Conservation (phyloP, 2,888 invertebrate species). For the Flexamia atlantica region DNA sequence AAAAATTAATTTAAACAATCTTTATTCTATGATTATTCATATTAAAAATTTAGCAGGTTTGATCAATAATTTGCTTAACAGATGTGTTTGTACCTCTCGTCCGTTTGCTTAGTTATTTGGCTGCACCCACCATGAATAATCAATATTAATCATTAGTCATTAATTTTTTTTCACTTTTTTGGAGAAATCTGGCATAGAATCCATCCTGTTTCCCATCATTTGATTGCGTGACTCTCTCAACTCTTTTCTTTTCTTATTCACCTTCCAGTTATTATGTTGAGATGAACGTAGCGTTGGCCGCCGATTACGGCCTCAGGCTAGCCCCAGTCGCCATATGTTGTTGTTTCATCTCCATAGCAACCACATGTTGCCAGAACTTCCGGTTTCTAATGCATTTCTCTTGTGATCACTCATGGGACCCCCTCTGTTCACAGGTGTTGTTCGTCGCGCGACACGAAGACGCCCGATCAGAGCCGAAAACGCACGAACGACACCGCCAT, state of each 20-base stretch:
- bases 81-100: too few species aligned
- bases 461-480: constrained; percentile 29
- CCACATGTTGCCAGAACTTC: constrained; percentile 57
- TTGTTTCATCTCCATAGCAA: constrained; percentile 51
- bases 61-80: too few species aligned
- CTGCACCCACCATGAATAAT: too few species aligned
- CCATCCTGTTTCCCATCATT: neutral
- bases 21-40: too few species aligned
- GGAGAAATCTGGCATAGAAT: too few species aligned
- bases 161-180: too few species aligned
- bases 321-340: constrained; percentile 52
- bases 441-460: constrained; percentile 27
- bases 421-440: constrained; percentile 46
- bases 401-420: constrained; percentile 49
- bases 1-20: too few species aligned
- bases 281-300: constrained; percentile 4
- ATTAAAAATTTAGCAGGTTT: too few species aligned
- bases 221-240: constrained; percentile 6
- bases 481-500: constrained; percentile 31
- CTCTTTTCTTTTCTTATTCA: neutral
- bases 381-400: constrained; percentile 58
- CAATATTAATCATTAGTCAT: too few species aligned
- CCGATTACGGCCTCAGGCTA: constrained; percentile 4
- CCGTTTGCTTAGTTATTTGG: too few species aligned
- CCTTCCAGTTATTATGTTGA: neutral